A percentile compares a stretch with the other conserved stretches of the same genome.
Evolutionary conservation across 2,888 invertebrate species (phyloP).

Genomic region (Rhingia campestris): DNA sequence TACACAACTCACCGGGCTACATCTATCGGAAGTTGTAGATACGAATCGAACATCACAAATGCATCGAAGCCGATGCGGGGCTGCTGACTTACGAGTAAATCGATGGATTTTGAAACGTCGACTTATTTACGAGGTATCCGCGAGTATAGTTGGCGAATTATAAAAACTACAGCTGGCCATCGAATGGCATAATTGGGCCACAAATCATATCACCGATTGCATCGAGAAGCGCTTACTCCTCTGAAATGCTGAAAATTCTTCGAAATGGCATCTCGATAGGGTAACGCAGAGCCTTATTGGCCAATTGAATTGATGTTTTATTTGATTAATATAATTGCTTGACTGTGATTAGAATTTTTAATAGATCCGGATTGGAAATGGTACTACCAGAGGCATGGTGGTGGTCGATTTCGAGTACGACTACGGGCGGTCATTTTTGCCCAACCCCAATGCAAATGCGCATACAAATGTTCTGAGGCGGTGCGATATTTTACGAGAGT

Average conservation of each 20-base stretch:
- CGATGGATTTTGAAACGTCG: slow-evolving; percentile 12
- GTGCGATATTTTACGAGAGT: neutral
- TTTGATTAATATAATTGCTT: slow-evolving; percentile 18
- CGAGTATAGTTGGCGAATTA: slow-evolving; percentile 3
- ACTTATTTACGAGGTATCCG: neutral
- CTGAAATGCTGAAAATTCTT: neutral
- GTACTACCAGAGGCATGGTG: neutral
- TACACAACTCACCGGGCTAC: neutral
- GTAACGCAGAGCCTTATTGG: neutral
- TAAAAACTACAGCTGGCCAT: slow-evolving; percentile 7
- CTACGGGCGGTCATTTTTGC: slow-evolving; percentile 20
- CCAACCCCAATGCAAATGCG: slow-evolving; percentile 19
- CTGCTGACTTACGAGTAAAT: slow-evolving; percentile 26
- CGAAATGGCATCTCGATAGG: neutral
- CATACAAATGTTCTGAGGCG: slow-evolving; percentile 1
- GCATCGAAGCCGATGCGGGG: slow-evolving; percentile 15
- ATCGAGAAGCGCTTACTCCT: neutral
- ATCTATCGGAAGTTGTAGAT: slow-evolving; percentile 62
- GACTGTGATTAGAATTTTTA: slow-evolving; percentile 4
- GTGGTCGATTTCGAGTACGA: neutral
- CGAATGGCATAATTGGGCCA: neutral
- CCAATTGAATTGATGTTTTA: slow-evolving; percentile 7
- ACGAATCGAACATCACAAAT: slow-evolving; percentile 52
- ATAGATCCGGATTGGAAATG: slow-evolving; percentile 28
- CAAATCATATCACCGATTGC: slow-evolving; percentile 10